Evolutionary conservation across 2,888 invertebrate species (phyloP), one percentile per base, ranked within the genome.

Genomic region (Dasypolia templi): DNA sequence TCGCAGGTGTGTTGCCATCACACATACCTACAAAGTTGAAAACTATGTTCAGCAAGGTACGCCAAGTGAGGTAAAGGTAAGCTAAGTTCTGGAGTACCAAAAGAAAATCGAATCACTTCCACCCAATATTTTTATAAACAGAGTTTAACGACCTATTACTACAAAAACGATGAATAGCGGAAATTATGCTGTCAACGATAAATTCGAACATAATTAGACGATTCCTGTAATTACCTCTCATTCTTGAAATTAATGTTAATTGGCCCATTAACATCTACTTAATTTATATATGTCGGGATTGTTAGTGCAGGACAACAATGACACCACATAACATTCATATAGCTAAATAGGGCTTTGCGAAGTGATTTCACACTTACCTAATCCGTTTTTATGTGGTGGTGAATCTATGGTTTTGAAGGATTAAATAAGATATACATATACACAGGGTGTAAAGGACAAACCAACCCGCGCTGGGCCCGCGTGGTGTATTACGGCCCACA

Each of bases 141-240:
- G 12, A 59, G 59, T 72, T 55, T 79, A 84, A 75, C 42, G 55
- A 73, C 70, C 69, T 62, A 42, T 70, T 64, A 65, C 74, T 44
- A 71, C 59, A 56, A 78, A 74, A 78, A 78, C 70, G 56, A 80
- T 75, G 51, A 70, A 72, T 71, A 74, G 65, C 80, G 75, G 69
- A 84, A 86, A 84, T 84, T 82, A 76, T 82, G 63, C 81, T 77
- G 75, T 83, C 83, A 76, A 81, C 83, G 39, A 83, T 87, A 85
- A 86, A 87, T 84, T 87, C 73, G 70, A 78, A 83, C 78, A 83
- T 82, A 86, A 87, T 87, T 87, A 87, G 77, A 74, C 61, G 72
- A 86, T 87, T 84, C 77, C 83, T 83, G 75, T 86, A 86, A 87
- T 86, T 84, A 87, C 87, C 84, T 86, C 87, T 86, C 82, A 84